Base-by-base conservation (phyloP, 2,113 vertebrate species). In the Crocuta crocuta region DNA sequence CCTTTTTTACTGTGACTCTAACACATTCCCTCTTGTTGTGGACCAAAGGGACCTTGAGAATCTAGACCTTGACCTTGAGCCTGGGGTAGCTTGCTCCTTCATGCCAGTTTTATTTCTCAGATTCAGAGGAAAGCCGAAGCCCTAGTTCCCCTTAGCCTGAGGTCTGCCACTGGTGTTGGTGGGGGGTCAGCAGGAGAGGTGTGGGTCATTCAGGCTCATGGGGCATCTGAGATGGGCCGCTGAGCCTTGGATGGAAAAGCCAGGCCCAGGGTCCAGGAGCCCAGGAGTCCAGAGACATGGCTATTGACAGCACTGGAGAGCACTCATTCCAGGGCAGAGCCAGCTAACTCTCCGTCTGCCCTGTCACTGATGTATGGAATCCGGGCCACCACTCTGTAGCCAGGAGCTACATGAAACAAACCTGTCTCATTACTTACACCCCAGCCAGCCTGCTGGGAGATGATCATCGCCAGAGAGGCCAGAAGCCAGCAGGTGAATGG, bases 401-500 rank as follows among this genome's bases (percentile, higher is more conserved):
- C 85, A 96, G 95, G 48, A 97, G 78, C 82, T 73, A 66, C 73
- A 39, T 28, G 83, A 86, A 92, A 45, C 58, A 84, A 66, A 95
- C 71, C 79, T 95, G 94, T 73, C 82, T 91, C 15, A 2, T 74
- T 93, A n/a, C 53, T 95, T 73, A 92, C 7, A 17, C 50, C 45
- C 81, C 58, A 12, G 45, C 50, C 97, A 96, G 95, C 78, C 71
- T 82, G 9, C 85, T 89, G 71, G 89, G 76, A 79, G 55, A 13
- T 7, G 86, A 71, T 86, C 0, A 0, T 61, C 4, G 3, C 84
- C 76, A 95, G 94, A 68, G 39, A 95, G 79, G 93, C 55, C 73
- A 89, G 91, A 39, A 73, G 89, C 91, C 95, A 97, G 93, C 73
- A 98, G 97, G 97, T 97, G 96, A 97, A 94, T 10, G 31, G 82